Evolutionary conservation across 1,140 invertebrate genomes (phyloP), one percentile per base, ranked within the genome.

Genomic region (Seison nebaliae): DNA sequence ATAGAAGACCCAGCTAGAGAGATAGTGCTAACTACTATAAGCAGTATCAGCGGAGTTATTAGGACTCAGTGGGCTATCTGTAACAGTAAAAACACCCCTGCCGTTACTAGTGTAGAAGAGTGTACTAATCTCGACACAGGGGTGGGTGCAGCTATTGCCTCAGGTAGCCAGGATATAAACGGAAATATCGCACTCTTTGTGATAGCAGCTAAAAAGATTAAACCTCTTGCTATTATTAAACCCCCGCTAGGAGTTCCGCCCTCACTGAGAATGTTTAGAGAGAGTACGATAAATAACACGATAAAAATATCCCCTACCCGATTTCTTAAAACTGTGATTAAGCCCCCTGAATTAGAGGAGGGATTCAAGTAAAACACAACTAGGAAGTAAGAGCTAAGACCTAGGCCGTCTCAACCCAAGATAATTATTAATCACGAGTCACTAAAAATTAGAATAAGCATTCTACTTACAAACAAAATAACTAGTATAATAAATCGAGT

Each of bases 131-230:
- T 62, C 31, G 69, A 71, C 44, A 73, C 64, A 28, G 69, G 67
- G 11, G 69, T 71, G 26, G 70, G 68, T 26, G 69, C 69, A 1
- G 67, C 65, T 52, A 73, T 73, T 19, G 70, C 70, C 4, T 63
- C 63, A 0, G 70, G 71, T 21, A 73, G 52, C 50, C 70, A 71
- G 43, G 63, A 59, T 47, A 66, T 69, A 67, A 73, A 73, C 33
- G 69, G 68, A 62, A 72, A 63, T 59, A 72, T 68, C 49, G 70
- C 70, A 46, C 69, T 72, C 57, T 73, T 73, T 45, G 70, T 73
- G 55, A 71, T 63, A 33, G 60, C 52, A 3, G 63, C 64, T 7
- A 52, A 16, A 46, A 67, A 49, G 35, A 65, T 48, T 34, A 59
- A 47, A 49, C 48, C 35, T 48, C 49, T 56, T 48, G 47, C 49